Percentiles rank a stretch among this genome's conserved stretches.
phyloP scores from a whole-genome alignment of 2,113 vertebrate genomes.

The Apodemus speciosus region DNA sequence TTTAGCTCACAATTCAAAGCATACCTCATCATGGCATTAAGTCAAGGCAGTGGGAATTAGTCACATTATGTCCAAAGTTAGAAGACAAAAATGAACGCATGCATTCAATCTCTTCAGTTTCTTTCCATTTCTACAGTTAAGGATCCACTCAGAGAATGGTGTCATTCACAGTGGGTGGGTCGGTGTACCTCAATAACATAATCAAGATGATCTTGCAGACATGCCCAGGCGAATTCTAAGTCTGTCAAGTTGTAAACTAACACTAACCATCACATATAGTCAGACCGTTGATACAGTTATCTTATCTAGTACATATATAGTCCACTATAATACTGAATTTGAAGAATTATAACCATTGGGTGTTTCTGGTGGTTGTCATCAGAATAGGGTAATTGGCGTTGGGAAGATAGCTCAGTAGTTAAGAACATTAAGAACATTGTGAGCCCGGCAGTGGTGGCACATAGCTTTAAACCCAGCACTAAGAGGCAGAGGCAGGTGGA shows the following conservation, averaged over 20 bases:
- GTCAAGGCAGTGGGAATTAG: background rate
- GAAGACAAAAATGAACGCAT: background rate
- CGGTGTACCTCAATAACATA: background rate
- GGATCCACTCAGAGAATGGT: background rate
- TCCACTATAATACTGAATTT: background rate
- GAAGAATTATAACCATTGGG: slow-evolving; percentile 12
- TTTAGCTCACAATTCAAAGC: background rate
- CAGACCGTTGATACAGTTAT: background rate
- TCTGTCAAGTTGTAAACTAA: background rate
- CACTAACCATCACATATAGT: background rate
- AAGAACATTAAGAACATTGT: too few species aligned
- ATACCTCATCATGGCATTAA: background rate
- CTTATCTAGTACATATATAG: background rate
- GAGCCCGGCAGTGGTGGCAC: too few species aligned
- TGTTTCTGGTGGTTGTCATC: background rate
- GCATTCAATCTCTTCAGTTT: background rate
- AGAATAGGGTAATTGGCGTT: background rate
- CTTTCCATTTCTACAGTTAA: background rate
- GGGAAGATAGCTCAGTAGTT: background rate
- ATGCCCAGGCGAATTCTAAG: background rate
- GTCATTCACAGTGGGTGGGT: background rate
- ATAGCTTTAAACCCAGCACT: too few species aligned
- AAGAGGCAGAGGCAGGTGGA: too few species aligned
- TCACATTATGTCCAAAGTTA: background rate
- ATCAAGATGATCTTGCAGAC: background rate